A percentile compares a stretch with the other conserved stretches of the same genome.
Conservation (phyloP, 2,113 vertebrate species). For the Capra hircus region DNA sequence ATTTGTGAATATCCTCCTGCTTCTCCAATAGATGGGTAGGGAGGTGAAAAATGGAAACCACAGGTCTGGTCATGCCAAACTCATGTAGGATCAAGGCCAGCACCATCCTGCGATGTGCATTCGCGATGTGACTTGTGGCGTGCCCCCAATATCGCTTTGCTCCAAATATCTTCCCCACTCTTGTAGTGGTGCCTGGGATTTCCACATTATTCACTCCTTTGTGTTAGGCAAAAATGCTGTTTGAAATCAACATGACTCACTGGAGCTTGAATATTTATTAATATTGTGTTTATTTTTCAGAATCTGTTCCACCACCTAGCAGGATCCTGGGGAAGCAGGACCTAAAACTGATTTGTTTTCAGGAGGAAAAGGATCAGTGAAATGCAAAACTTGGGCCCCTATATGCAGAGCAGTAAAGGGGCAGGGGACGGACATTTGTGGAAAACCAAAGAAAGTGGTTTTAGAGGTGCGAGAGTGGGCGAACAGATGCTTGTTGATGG, state of each 20-base stretch:
- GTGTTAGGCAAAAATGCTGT: background rate
- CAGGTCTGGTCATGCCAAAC: background rate
- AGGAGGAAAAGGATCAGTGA: background rate
- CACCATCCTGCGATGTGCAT: background rate
- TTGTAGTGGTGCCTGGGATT: background rate
- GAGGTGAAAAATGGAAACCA: background rate
- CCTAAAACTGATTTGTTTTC: background rate
- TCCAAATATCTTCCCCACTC: background rate
- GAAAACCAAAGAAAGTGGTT: background rate
- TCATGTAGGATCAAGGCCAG: background rate
- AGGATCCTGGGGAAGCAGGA: background rate
- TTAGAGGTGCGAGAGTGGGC: background rate
- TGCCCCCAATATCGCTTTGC: background rate
- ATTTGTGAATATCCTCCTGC: background rate
- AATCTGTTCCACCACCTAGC: background rate
- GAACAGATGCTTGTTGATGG: background rate
- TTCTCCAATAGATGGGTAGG: background rate
- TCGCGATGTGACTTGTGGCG: too few relatives aligned
- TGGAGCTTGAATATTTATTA: background rate
- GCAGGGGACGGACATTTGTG: background rate
- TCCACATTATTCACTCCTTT: background rate
- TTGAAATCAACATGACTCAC: background rate
- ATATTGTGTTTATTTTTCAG: conserved; percentile 6
- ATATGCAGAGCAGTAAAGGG: background rate
- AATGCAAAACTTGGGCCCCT: background rate